phyloP scores from a whole-genome alignment of 2,113 vertebrate genomes.

The Tupaia chinensis region DNA sequence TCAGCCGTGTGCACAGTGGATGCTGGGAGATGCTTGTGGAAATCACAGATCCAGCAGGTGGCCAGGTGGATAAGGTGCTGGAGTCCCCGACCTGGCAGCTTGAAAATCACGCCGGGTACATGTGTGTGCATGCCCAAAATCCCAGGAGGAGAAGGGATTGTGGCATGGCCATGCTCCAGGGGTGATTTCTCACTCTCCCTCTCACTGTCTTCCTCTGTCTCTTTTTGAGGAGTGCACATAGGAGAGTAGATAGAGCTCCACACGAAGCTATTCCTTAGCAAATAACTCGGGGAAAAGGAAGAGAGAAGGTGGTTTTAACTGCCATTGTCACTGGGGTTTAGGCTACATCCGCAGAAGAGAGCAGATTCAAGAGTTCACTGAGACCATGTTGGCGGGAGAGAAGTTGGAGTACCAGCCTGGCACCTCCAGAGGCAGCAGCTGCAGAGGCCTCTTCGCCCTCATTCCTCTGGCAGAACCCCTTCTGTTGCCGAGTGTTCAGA shows the following conservation, averaged over 20 bases:
- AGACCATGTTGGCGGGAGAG: neutral
- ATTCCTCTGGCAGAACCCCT: neutral
- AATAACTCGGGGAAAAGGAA: neutral
- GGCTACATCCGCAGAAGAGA: neutral
- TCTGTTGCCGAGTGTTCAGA: no score
- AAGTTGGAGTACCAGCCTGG: neutral
- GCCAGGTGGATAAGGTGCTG: no score
- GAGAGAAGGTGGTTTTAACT: neutral
- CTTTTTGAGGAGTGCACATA: no score
- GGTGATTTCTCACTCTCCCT: no score
- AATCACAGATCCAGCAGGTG: neutral
- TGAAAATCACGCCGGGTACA: no score
- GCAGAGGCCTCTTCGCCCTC: neutral
- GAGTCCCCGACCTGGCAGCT: no score
- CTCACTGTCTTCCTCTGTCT: no score
- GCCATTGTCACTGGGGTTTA: neutral
- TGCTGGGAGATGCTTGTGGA: neutral
- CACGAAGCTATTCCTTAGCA: neutral
- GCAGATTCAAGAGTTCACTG: neutral
- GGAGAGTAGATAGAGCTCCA: neutral
- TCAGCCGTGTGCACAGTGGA: neutral
- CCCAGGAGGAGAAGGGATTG: no score
- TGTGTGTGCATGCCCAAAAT: no score
- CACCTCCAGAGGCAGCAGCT: neutral
- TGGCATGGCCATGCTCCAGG: no score